Base-by-base conservation (phyloP, 2,888 invertebrate species). In the Xestia rhomboidea region DNA sequence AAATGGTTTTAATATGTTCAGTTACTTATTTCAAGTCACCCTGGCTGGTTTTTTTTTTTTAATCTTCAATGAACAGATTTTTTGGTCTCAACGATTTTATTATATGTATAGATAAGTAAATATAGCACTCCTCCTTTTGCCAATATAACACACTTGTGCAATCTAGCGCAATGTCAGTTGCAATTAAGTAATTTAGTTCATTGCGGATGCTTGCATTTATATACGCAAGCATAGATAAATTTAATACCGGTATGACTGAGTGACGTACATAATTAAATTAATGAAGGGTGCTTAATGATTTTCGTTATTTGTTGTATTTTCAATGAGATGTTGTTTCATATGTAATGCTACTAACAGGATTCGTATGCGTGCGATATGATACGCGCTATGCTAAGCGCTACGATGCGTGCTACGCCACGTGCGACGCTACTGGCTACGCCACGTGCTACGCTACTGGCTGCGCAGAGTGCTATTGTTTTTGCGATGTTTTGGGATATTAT, bases 131-230 rank as follows among this genome's bases (percentile, higher is more conserved):
- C 46, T 67, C 46, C 8, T 62, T 34, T 76, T 46, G 38, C 18
- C 18, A n/a, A 60, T 8, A 64, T 38, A 54, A 60, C 15, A 57
- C 11, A 62, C 66, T 73, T 69, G 27, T 68, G 73, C 67, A 81
- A 76, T 68, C 30, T 75, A 64, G 75, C 30, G n/a, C 70, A 83
- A 82, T 84, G 76, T 83, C 81, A 68, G 67, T 69, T 66, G 60
- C 60, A 79, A 75, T 83, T 74, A 69, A 57, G 49, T 66, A 80
- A 75, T 75, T 63, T 67, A 51, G 30, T 76, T 76, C 34, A 76
- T 63, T 76, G 60, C 73, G 83, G 84, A 84, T 73, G 73, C 68
- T 34, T 73, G 27, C 60, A 38, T 38, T 69, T 67, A 73, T 34
- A 63, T 80, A 69, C 51, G 13, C 30, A 30, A 38, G 63, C 49